Base-by-base conservation (phyloP, 2,888 invertebrate species). In the Lepidocyrtoides sp. region DNA sequence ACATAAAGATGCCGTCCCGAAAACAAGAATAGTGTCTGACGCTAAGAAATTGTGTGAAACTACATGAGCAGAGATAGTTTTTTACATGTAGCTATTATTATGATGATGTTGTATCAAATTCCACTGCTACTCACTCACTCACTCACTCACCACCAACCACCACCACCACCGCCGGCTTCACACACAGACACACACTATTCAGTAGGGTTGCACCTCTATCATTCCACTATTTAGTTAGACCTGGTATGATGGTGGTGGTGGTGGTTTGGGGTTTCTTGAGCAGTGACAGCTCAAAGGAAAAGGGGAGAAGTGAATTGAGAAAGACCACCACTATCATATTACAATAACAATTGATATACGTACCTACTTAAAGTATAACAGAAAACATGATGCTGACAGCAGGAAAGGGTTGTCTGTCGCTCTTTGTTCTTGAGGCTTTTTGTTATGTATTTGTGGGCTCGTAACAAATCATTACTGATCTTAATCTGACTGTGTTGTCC, bases 401-500 rank as follows among this genome's bases (percentile, higher is more conserved):
- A 85, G 75, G 75, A 85, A 85, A 85, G 57, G 57, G 75, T 85
- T 85, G 85, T 85, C 85, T 36, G 75, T 85, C 72, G 29, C 57
- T 72, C 57, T 77, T 77, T 77, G 17, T 77, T 51, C 51, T 77
- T 77, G 23, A 75, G 44, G 23, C 29, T 48, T 75, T 48, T 26
- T 44, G 12, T n/a, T 48, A 5, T 54, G 14, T 4, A n/a, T 48
- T 10, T 51, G 51, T 23, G 41, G 57, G 57, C 63, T 63, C 4
- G 4, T 7, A 60, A 7, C 29, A 10, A 7, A 36, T 36, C 36
- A 36, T 36, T 7, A 36, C 36, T 36, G 29, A 20, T 32, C 69
- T 41, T 36, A 17, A 32, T 44, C 41, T 75, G 12, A 14, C 17
- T 54, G 14, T 23, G 7, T 51, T 77, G 77, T 77, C 77, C 77